A percentile compares a stretch with the other conserved stretches of the same genome.
phyloP scores from a whole-genome alignment of 2,113 vertebrate species.

The Rhegmatorhina hoffmannsi region DNA sequence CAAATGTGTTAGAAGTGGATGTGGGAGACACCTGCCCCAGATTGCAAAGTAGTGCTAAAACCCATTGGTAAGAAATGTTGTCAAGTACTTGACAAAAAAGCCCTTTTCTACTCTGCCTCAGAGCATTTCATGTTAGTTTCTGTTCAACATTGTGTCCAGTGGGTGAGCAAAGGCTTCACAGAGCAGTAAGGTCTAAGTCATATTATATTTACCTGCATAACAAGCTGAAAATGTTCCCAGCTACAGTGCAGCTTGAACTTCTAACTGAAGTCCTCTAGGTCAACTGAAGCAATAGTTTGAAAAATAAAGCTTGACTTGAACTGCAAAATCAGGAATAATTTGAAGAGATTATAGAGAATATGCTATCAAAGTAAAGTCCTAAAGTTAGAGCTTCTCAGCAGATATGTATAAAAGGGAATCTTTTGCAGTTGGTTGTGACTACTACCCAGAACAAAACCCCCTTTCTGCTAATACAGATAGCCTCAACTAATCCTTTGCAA shows the following conservation, averaged over 20 bases:
- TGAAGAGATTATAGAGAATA: not conserved
- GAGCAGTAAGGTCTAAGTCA: not conserved
- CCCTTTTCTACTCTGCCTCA: not conserved
- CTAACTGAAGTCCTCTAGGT: not conserved
- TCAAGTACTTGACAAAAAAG: not conserved
- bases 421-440: not conserved
- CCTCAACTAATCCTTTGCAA: not conserved
- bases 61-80: not conserved
- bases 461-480: not conserved
- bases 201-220: not conserved
- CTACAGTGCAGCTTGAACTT: not conserved
- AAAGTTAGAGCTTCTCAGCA: not conserved
- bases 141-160: not conserved
- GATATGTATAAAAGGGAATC: not conserved
- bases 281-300: not conserved
- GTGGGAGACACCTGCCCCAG: not conserved
- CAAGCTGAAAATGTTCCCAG: not conserved
- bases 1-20: not conserved
- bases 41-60: not conserved
- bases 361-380: not conserved
- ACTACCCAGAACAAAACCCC: not conserved
- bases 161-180: not conserved
- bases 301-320: not conserved
- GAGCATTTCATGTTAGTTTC: not conserved
- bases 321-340: not conserved